phyloP scores from a whole-genome alignment of 2,797 vertebrate species.

The Sarcoramphus papa region DNA sequence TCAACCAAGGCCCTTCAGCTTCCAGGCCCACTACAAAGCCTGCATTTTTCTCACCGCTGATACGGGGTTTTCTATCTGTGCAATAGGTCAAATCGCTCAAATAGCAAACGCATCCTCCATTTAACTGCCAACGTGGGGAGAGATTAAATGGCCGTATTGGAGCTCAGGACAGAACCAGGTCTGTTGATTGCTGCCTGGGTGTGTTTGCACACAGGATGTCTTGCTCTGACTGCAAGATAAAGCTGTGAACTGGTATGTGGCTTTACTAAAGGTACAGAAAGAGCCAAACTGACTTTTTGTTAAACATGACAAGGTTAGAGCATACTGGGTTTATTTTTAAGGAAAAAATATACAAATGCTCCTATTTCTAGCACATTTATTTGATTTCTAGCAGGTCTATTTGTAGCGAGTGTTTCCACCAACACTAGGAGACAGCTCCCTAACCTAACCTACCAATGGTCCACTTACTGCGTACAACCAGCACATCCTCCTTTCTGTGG shows the following conservation, averaged over 20 bases:
- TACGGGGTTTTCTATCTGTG: neutral
- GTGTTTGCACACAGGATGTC: neutral
- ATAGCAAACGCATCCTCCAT: neutral
- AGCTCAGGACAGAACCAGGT: neutral
- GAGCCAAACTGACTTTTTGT: neutral
- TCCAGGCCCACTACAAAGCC: neutral
- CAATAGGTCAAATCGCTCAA: neutral
- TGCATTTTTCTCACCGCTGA: neutral
- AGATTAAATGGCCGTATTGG: neutral
- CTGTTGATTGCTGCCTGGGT: neutral
- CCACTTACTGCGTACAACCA: neutral
- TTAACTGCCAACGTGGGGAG: fast-evolving
- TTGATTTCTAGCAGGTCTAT: neutral
- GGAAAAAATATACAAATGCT: neutral
- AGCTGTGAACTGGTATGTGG: fast-evolving
- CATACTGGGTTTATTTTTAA: neutral
- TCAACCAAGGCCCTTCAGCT: neutral
- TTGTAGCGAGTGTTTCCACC: neutral
- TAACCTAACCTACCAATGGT: neutral
- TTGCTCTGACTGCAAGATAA: fast-evolving
- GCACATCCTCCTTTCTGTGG: neutral
- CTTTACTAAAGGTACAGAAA: neutral
- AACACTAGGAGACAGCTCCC: neutral
- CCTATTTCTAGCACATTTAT: neutral
- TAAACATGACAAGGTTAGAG: neutral